These are phyloP conservation scores for Drosophila ercepeae DNA, from an alignment of 1,140 invertebrate species.

Conservation along the genomic window DNA sequence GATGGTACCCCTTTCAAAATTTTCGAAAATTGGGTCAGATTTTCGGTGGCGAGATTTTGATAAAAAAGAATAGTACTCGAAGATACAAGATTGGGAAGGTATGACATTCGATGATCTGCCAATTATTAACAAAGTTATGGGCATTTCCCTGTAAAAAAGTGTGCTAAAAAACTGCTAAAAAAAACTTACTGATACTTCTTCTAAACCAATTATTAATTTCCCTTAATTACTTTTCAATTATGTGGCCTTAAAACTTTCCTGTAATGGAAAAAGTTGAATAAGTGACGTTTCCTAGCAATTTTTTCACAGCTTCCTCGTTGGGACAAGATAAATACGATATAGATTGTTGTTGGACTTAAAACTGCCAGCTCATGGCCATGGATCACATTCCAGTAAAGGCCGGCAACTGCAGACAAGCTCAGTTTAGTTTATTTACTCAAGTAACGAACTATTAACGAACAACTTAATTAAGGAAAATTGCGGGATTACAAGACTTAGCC, in stretches of 20 bases:
- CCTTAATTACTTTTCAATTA: slow-evolving; percentile 5
- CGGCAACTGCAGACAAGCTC: not conserved
- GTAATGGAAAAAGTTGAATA: slow-evolving; percentile 4
- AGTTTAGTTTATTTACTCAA: slow-evolving; percentile 48
- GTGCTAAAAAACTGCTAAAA: too few species aligned
- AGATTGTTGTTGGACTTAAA: slow-evolving; percentile 2
- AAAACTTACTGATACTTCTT: too few species aligned
- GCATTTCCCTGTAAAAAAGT: too few species aligned
- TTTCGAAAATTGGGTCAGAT: too few species aligned
- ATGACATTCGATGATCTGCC: too few species aligned
- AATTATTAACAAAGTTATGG: too few species aligned
- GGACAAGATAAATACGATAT: not conserved
- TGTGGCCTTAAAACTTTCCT: not conserved
- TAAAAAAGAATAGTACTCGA: too few species aligned
- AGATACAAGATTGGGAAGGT: too few species aligned
- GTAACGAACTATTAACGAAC: slow-evolving; percentile 56
- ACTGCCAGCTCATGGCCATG: slow-evolving; percentile 32
- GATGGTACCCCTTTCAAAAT: too few species aligned
- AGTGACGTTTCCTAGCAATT: not conserved
- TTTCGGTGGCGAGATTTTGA: too few species aligned
- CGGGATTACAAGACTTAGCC: slow-evolving; percentile 25
- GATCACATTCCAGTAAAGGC: slow-evolving; percentile 28
- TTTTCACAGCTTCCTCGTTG: not conserved
- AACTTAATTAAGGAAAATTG: slow-evolving; percentile 55
- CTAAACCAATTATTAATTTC: too few species aligned